These are phyloP conservation scores for Tinamus guttatus DNA, from an alignment of 2,113 vertebrate genomes.

Conservation along the genomic window DNA sequence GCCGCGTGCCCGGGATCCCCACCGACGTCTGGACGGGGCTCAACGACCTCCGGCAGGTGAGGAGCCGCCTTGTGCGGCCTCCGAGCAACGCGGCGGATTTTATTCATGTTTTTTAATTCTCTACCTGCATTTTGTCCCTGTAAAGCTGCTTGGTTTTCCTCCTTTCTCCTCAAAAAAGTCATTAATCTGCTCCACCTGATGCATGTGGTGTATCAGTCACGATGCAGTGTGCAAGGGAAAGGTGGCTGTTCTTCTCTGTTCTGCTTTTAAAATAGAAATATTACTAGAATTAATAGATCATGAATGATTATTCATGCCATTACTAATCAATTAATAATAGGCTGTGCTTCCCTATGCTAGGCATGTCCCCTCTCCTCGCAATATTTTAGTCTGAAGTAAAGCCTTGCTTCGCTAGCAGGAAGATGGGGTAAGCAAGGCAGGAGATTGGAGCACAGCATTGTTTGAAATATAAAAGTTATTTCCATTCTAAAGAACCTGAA, in stretches of 20 bases:
- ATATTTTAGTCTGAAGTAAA: too few species aligned
- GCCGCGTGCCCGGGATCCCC: conserved; percentile 83
- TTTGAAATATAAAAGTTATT: neutral
- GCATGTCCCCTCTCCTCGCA: too few species aligned
- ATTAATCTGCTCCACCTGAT: neutral
- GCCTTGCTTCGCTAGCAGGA: neutral
- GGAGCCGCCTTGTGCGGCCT: neutral
- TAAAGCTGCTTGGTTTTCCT: neutral
- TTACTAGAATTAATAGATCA: neutral
- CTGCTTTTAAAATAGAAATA: neutral
- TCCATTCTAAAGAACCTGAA: neutral
- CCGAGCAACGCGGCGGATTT: too few species aligned
- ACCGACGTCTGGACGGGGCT: conserved; percentile 84
- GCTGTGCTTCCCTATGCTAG: too few species aligned
- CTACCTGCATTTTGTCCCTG: neutral
- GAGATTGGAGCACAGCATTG: neutral
- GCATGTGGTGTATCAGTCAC: neutral
- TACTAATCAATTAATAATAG: neutral
- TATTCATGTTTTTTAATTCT: neutral
- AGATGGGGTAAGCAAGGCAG: neutral
- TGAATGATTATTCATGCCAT: neutral
- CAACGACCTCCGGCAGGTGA: conserved; percentile 83
- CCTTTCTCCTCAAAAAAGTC: too few species aligned
- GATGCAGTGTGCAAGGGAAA: fast-evolving
- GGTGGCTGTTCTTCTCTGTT: neutral